Evolutionary conservation across 1,140 invertebrate species (phyloP).

Genomic region (Papilio xuthus): DNA sequence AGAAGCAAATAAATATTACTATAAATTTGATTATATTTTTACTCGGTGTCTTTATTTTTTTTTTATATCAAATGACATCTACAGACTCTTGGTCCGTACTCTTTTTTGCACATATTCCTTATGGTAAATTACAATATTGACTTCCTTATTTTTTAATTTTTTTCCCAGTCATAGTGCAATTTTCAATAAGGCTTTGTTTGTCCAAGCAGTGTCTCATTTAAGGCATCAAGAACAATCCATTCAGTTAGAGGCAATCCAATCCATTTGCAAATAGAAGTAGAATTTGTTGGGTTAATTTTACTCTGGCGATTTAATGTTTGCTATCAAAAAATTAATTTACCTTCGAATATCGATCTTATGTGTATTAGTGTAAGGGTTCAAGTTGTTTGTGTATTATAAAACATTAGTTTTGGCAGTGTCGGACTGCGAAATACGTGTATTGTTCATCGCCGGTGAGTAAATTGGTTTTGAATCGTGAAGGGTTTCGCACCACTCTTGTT

Average conservation of each 20-base stretch:
- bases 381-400: conserved; percentile 10
- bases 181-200: conserved; percentile 20
- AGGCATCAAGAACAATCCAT: conserved; percentile 57
- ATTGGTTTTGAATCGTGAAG: conserved; percentile 54
- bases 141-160: no score
- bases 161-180: not conserved
- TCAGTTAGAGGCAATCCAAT: conserved; percentile 60
- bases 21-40: no score
- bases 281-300: conserved; percentile 57
- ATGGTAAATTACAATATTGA: no score
- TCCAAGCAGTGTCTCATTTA: conserved; percentile 33
- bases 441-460: conserved; percentile 55
- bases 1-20: no score
- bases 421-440: conserved; percentile 55
- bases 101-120: no score
- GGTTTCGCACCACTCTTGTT: conserved; percentile 44
- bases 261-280: conserved; percentile 59
- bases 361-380: conserved; percentile 31
- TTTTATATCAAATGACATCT: no score
- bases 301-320: conserved; percentile 30
- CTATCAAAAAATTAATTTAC: not conserved
- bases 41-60: not conserved
- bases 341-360: conserved; percentile 13
- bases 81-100: no score
- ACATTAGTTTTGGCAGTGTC: conserved; percentile 45